phyloP scores from a whole-genome alignment of 2,888 invertebrate genomes.

The Rhingia rostrata region DNA sequence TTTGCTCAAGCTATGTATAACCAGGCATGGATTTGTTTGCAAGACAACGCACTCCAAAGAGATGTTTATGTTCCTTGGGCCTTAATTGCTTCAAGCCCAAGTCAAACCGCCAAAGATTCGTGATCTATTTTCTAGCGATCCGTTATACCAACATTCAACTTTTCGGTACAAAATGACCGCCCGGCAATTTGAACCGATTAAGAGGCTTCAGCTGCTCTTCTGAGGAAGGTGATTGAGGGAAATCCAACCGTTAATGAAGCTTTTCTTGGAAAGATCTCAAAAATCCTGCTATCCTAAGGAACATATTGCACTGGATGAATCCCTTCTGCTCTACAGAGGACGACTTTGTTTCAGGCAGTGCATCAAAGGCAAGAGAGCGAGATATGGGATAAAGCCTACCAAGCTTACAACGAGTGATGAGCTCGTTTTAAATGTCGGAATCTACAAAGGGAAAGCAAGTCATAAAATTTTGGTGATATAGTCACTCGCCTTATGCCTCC shows the following conservation, averaged over 20 bases:
- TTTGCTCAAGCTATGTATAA: constrained; percentile 17
- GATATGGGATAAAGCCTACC: no score
- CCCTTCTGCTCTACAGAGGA: background rate
- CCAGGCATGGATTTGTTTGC: constrained; percentile 4
- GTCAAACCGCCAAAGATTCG: no score
- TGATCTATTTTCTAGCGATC: no score
- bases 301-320: background rate
- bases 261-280: no score
- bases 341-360: constrained; percentile 10
- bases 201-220: no score
- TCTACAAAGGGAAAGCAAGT: constrained; percentile 5
- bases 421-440: background rate
- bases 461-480: constrained; percentile 2
- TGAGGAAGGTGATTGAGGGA: no score
- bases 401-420: background rate
- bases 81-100: background rate
- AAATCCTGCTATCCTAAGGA: no score
- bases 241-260: no score
- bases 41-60: constrained; percentile 6
- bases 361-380: background rate
- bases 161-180: no score
- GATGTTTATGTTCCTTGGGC: constrained; percentile 18
- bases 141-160: background rate
- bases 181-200: no score
- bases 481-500: constrained; percentile 1